Evolutionary conservation across 2,797 vertebrate genomes (phyloP).

Genomic region (Cuculus canorus): DNA sequence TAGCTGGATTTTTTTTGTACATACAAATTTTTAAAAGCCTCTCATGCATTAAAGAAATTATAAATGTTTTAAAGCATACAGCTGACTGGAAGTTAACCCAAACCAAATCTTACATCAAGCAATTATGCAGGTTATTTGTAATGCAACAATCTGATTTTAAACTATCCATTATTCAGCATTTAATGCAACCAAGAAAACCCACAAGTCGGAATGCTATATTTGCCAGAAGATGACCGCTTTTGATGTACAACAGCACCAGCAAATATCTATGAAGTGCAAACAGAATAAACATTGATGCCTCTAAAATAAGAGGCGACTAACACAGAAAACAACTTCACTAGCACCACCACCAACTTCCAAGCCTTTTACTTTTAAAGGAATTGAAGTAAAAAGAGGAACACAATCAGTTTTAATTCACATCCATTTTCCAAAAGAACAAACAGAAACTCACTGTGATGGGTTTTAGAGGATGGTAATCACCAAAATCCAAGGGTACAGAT

Average conservation of each 20-base stretch:
- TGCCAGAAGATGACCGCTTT: not conserved
- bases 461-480: conserved; percentile 94
- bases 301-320: not conserved
- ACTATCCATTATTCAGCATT: conserved; percentile 35
- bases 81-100: conserved; percentile 33
- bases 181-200: conserved; percentile 11
- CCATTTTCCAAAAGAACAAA: not conserved
- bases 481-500: conserved; percentile 81
- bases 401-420: not conserved
- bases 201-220: not conserved
- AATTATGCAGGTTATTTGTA: conserved; percentile 2
- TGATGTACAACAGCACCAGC: not conserved
- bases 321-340: not conserved
- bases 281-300: not conserved
- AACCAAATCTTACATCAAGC: not conserved
- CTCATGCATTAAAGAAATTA: not conserved
- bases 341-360: not conserved
- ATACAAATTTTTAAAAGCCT: conserved; percentile 22
- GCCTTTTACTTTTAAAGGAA: not conserved
- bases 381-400: not conserved
- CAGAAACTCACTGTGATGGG: conserved; percentile 86
- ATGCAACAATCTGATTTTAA: conserved; percentile 7
- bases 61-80: conserved; percentile 38
- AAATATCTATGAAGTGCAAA: not conserved
- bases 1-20: not conserved